Percentiles rank a stretch among this genome's conserved stretches.
Conservation (phyloP, 1,140 invertebrate species). For the Diabrotica undecimpunctata region DNA sequence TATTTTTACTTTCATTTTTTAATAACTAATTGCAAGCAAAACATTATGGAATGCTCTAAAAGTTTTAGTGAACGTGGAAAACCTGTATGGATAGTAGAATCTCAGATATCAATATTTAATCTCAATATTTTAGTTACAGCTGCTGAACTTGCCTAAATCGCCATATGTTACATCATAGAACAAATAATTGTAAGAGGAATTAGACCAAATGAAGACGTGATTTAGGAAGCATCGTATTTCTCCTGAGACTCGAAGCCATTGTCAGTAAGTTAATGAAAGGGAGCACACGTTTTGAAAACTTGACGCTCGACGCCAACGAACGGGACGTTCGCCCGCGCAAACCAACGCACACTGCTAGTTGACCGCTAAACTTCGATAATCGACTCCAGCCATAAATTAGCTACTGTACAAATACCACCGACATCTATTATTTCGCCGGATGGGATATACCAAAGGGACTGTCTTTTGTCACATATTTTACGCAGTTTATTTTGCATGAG, state of each 20-base stretch:
- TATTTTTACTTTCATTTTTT: too few relatives aligned
- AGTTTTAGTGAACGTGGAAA: too few relatives aligned
- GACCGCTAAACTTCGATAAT: conserved; percentile 36
- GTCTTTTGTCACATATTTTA: conserved; percentile 33
- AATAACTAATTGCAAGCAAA: too few relatives aligned
- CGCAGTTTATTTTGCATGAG: conserved; percentile 14
- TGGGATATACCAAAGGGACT: conserved; percentile 27
- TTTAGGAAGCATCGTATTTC: not conserved
- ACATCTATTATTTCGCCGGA: conserved; percentile 33
- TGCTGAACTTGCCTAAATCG: too few relatives aligned
- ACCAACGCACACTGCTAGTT: conserved; percentile 29
- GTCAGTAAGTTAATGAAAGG: conserved; percentile 31
- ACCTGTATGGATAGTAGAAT: too few relatives aligned
- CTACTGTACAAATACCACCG: conserved; percentile 16
- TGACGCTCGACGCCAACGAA: conserved; percentile 28
- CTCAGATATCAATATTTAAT: too few relatives aligned
- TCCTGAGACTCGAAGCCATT: not conserved
- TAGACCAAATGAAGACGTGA: not conserved
- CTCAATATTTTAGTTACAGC: too few relatives aligned
- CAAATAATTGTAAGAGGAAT: not conserved
- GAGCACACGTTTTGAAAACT: conserved; percentile 25
- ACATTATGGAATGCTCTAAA: too few relatives aligned
- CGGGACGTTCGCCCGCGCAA: not conserved
- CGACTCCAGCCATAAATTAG: conserved; percentile 36
- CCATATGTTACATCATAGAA: too few relatives aligned